phyloP scores from a whole-genome alignment of 2,888 invertebrate genomes.

The Pollenia griseotomentosa region DNA sequence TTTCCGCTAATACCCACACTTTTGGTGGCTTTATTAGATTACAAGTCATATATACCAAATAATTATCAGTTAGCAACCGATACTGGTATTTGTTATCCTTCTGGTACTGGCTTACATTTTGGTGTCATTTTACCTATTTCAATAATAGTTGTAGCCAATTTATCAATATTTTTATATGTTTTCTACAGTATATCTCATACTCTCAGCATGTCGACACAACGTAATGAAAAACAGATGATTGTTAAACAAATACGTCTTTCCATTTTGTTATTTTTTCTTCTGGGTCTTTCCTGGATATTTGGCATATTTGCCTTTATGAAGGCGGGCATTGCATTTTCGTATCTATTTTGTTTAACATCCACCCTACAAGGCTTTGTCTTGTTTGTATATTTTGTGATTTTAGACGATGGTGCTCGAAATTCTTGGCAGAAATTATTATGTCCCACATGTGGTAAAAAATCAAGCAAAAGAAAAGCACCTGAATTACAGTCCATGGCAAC shows the following conservation, averaged over 20 bases:
- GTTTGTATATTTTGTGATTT: constrained; percentile 87
- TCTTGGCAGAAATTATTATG: constrained; percentile 82
- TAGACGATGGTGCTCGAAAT: constrained; percentile 85
- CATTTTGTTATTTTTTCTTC: constrained; percentile 86
- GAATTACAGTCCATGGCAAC: constrained; percentile 75
- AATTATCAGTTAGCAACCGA: constrained; percentile 75
- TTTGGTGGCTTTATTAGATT: constrained; percentile 84
- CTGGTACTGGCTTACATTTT: constrained; percentile 85
- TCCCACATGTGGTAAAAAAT: constrained; percentile 31
- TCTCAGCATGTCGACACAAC: constrained; percentile 81
- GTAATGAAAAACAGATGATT: constrained; percentile 77
- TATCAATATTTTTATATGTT: constrained; percentile 86
- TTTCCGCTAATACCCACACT: constrained; percentile 86
- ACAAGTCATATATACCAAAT: constrained; percentile 84
- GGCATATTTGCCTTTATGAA: constrained; percentile 86
- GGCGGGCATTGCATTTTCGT: constrained; percentile 85
- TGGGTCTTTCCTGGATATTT: constrained; percentile 87
- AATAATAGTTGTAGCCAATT: constrained; percentile 85
- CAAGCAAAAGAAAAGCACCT: constrained; percentile 59
- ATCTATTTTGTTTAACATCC: constrained; percentile 87
- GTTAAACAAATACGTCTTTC: constrained; percentile 86
- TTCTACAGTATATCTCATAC: constrained; percentile 83
- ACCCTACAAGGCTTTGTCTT: constrained; percentile 87
- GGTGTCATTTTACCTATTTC: constrained; percentile 86
- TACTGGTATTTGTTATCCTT: constrained; percentile 85